Conservation (phyloP, 1,140 invertebrate species). For the Delia radicum region DNA sequence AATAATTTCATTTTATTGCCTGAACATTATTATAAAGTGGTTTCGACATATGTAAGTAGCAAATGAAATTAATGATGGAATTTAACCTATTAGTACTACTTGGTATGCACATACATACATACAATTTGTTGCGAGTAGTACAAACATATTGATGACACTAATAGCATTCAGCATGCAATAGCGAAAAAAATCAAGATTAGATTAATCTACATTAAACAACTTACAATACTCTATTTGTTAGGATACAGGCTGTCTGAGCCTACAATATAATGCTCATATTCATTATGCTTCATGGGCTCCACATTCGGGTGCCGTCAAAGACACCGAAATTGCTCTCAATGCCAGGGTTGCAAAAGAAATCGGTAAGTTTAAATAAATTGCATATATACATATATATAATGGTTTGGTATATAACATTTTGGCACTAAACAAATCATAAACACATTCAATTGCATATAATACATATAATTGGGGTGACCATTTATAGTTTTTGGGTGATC, state of each 20-base stretch:
- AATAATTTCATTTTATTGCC: conserved; percentile 49
- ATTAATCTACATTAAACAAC: background rate
- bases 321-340: conserved; percentile 56
- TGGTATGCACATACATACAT: background rate
- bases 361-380: conserved; percentile 36
- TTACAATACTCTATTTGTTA: conserved; percentile 27
- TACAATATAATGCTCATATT: conserved; percentile 43
- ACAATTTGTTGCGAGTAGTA: too few relatives aligned
- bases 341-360: conserved; percentile 55
- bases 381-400: background rate
- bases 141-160: too few relatives aligned
- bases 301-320: conserved; percentile 46
- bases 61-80: conserved; percentile 27
- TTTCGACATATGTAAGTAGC: conserved; percentile 53
- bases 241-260: conserved; percentile 52
- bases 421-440: background rate
- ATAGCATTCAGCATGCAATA: background rate
- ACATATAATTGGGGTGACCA: background rate
- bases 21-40: conserved; percentile 50
- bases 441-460: background rate
- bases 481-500: too few relatives aligned
- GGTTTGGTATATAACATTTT: background rate
- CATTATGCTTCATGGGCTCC: conserved; percentile 53
- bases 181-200: conserved; percentile 16
- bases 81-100: background rate